A percentile compares a stretch with the other conserved stretches of the same genome.
phyloP scores from a whole-genome alignment of 1,140 invertebrate species.

The Macrocentrus cingulum region DNA sequence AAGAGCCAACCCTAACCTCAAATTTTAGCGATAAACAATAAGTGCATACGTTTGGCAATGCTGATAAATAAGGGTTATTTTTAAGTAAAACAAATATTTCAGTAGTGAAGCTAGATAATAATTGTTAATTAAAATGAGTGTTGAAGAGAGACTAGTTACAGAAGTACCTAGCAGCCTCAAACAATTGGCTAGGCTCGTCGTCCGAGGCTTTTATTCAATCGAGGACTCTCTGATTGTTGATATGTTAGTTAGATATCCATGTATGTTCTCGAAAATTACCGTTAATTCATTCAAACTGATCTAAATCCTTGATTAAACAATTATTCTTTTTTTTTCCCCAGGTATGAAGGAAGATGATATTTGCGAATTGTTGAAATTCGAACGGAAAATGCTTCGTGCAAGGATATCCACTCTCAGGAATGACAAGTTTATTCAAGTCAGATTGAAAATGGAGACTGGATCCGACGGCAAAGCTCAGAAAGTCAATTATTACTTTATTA shows the following conservation, averaged over 20 bases:
- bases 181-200: slow-evolving; percentile 85
- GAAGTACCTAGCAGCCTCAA: slow-evolving; percentile 90
- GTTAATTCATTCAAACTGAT: slow-evolving; percentile 23
- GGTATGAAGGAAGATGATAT: slow-evolving; percentile 97
- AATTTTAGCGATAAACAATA: slow-evolving; percentile 3
- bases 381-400: slow-evolving; percentile 89
- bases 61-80: too few relatives aligned
- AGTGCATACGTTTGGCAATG: slow-evolving; percentile 8
- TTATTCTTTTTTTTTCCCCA: slow-evolving; percentile 36
- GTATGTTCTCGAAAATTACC: slow-evolving; percentile 48
- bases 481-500: slow-evolving; percentile 97
- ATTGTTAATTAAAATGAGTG: slow-evolving; percentile 6
- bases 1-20: background rate
- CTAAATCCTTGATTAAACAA: too few relatives aligned
- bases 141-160: slow-evolving; percentile 65
- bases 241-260: slow-evolving; percentile 92
- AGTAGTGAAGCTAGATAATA: slow-evolving; percentile 15
- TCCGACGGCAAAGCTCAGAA: slow-evolving; percentile 93
- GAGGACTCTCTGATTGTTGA: slow-evolving; percentile 94
- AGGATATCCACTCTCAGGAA: slow-evolving; percentile 83
- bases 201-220: slow-evolving; percentile 88
- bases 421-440: slow-evolving; percentile 93
- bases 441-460: slow-evolving; percentile 92
- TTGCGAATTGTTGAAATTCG: slow-evolving; percentile 90
- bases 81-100: background rate